These are phyloP conservation scores for Melanotaenia maccullochi DNA, from an alignment of 2,797 vertebrate species.

Conservation along the genomic window DNA sequence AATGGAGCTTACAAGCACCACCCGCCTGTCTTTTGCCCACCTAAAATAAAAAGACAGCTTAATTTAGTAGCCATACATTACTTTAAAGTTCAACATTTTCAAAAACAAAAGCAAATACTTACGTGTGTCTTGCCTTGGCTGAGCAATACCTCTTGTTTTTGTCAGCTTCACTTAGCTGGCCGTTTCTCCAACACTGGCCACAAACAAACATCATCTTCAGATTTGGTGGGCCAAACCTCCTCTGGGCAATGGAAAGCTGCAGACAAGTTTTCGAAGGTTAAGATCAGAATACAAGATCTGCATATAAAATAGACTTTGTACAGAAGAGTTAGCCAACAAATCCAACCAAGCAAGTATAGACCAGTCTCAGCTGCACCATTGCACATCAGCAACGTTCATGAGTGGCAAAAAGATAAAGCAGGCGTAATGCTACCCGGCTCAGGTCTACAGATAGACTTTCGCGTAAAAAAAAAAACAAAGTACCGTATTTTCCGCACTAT, in stretches of 20 bases:
- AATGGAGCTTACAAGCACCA: conserved; percentile 92
- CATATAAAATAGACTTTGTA: neutral
- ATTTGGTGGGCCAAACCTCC: conserved; percentile 89
- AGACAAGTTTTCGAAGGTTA: neutral
- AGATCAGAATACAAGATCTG: neutral
- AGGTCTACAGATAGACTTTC: no score
- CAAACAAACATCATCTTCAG: conserved; percentile 98
- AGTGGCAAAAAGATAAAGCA: no score
- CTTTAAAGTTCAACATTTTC: no score
- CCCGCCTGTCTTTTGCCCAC: conserved; percentile 94
- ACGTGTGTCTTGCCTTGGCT: conserved; percentile 97
- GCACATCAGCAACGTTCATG: no score
- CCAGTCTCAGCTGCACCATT: no score
- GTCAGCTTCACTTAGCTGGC: conserved; percentile 95
- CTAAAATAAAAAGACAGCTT: conserved; percentile 70
- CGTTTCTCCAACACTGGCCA: conserved; percentile 94
- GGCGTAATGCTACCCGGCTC: no score
- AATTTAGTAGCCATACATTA: no score
- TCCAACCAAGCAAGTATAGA: neutral
- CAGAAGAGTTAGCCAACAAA: neutral
- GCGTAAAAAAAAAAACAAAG: no score
- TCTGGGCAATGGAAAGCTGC: conserved; percentile 82
- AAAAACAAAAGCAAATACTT: conserved; percentile 66
- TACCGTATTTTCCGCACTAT: no score
- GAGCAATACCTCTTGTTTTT: conserved; percentile 97